Evolutionary conservation across 2,888 invertebrate species (phyloP), one percentile per base, ranked within the genome.

Genomic region (Cerceris rybyensis): DNA sequence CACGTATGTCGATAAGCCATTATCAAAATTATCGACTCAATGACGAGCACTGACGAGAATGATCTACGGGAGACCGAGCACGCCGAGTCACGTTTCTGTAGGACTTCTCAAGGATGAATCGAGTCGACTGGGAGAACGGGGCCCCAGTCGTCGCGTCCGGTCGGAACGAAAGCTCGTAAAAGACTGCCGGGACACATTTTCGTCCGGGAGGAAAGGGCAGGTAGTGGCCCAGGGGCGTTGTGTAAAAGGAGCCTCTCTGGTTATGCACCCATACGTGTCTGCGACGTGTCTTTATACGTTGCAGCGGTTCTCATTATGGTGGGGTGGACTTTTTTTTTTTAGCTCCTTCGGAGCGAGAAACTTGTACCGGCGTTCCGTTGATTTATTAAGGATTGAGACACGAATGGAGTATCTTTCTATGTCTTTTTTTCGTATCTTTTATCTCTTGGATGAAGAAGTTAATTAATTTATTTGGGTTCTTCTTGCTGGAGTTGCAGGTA

Each of bases 101-200:
- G 50, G 50, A 50, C n/a, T 50, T 42, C 14, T 41, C 11, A 7
- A 43, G 50, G 64, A 7, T 16, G 52, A 52, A 50, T 28, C 46
- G n/a, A 46, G 17, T 13, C 14, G 14, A 46, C 13, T 13, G 43
- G 16, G n/a, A 6, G 11, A 11, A 16, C n/a, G 7, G 8, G 16
- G 58, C 41, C 13, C 6, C 28, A 28, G 28, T 28, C 41, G 13
- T 13, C 14, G 9, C 69, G 59, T 67, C 76, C 76, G 67, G 16
- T 9, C 70, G 6, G 64, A 46, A 57, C 80, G 82, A 80, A 63
- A 68, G 77, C 76, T 75, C 65, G 64, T 52, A 46, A 72, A 58
- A 46, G 54, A 85, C 84, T 85, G 82, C 50, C 55, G 70, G 77
- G 71, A 72, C 77, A 72, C 77, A 76, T 67, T 80, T 82, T 80